Base-by-base conservation (phyloP, 2,113 vertebrate species). In the Scytalopus superciliaris region DNA sequence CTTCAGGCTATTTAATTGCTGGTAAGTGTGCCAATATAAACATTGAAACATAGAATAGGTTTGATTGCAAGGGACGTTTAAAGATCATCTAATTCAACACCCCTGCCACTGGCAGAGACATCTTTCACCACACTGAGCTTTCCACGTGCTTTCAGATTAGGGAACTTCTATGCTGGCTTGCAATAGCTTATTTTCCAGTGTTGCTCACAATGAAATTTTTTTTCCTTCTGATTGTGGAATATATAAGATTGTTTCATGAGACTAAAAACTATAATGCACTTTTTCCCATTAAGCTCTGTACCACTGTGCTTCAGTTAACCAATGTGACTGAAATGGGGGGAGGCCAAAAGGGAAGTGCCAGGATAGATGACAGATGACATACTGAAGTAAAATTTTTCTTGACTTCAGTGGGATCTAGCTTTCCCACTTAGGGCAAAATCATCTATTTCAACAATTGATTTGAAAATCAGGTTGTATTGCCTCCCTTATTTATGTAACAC, bases 221-320 rank as follows among this genome's bases (percentile, higher is more conserved):
- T 94, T 87, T 67, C 74, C 75, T 64, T 84, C 49, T 45, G 24
- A 37, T 64, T 86, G n/a, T 89, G 80, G 85, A 96, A 93, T 73
- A 56, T 80, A 2, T 86, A 81, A 75, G 49, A 60, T 72, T 72
- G 45, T n/a, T 90, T 88, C 73, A 57, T 50, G 52, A 90, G 60
- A 74, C 66, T 75, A 35, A 90, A 44, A 87, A 25, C n/a, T 14
- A 0, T 68, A 81, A 78, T 62, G 53, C 44, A 19, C 3, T 90
- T 86, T 87, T 95, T 72, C 56, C 68, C 7, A 8, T 69, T 80
- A 55, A 78, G 28, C n/a, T 76, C 28, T 68, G 35, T 69, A 63
- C 23, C 3, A 1, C 40, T 93, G 37, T 57, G 7, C 21, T 70
- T 77, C 17, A n/a, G 0, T 68, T 84, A 60, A 19, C 19, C 17